phyloP scores from a whole-genome alignment of 2,888 invertebrate genomes.

The Lymantria dispar region DNA sequence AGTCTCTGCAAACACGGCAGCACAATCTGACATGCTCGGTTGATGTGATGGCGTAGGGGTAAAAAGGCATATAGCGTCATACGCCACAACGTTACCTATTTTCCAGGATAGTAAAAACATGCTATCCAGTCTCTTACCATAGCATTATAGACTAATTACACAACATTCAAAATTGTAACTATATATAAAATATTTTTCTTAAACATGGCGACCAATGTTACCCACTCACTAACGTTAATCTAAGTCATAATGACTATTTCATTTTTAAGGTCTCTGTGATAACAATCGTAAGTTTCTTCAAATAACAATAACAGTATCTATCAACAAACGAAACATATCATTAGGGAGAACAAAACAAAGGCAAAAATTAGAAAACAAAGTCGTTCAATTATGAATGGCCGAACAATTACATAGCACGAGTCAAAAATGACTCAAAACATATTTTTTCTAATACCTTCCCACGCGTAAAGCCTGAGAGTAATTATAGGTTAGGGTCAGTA shows the following conservation, averaged over 20 bases:
- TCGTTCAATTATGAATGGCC: slow-evolving; percentile 55
- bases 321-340: slow-evolving; percentile 29
- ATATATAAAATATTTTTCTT: too few species aligned
- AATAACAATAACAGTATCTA: slow-evolving; percentile 30
- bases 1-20: too few species aligned
- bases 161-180: too few species aligned
- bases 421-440: slow-evolving; percentile 60
- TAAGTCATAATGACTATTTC: not conserved
- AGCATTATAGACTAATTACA: too few species aligned
- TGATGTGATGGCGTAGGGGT: too few species aligned
- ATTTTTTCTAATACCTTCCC: slow-evolving; percentile 79
- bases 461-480: slow-evolving; percentile 73
- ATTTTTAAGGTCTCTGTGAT: slow-evolving; percentile 7
- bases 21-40: too few species aligned
- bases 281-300: slow-evolving; percentile 22
- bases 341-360: slow-evolving; percentile 38
- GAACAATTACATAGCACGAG: slow-evolving; percentile 76
- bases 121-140: too few species aligned
- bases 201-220: too few species aligned
- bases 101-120: too few species aligned
- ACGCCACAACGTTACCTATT: too few species aligned
- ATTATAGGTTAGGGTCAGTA: slow-evolving; percentile 76
- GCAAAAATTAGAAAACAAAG: slow-evolving; percentile 57
- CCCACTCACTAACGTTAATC: not conserved
- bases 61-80: too few species aligned